These are phyloP conservation scores for Agrochola lota DNA, from an alignment of 2,888 invertebrate genomes.

Conservation along the genomic window DNA sequence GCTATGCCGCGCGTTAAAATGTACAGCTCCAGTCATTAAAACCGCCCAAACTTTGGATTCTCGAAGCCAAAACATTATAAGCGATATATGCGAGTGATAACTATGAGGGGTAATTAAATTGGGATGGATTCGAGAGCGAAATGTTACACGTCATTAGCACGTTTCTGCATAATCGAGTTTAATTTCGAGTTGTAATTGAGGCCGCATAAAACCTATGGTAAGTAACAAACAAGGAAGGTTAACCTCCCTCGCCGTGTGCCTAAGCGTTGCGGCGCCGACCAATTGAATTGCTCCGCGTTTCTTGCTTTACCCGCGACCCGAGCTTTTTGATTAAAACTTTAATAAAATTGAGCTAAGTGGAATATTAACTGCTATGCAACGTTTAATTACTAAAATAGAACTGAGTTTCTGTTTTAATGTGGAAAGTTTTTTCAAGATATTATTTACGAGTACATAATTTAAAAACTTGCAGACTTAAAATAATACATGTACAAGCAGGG, in stretches of 20 bases:
- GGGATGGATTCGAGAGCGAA: conserved; percentile 33
- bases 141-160: conserved; percentile 53
- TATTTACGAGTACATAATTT: no score
- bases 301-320: conserved; percentile 64
- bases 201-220: conserved; percentile 59
- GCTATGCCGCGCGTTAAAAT: conserved; percentile 65
- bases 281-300: conserved; percentile 72
- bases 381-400: conserved; percentile 65
- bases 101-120: conserved; percentile 52
- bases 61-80: conserved; percentile 47
- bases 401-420: conserved; percentile 40
- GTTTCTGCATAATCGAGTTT: conserved; percentile 50
- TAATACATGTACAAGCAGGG: no score
- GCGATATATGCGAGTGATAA: conserved; percentile 51
- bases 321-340: conserved; percentile 74
- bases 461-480: no score
- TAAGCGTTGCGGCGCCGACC: conserved; percentile 64
- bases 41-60: conserved; percentile 58
- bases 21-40: conserved; percentile 68
- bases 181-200: conserved; percentile 63
- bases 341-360: conserved; percentile 69
- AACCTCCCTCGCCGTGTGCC: conserved; percentile 54
- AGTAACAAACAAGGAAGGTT: conserved; percentile 60
- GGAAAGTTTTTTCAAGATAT: no score
- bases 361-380: conserved; percentile 65